A percentile compares a stretch with the other conserved stretches of the same genome.
These are phyloP conservation scores for Scophthalmus maximus DNA, from an alignment of 2,113 vertebrate genomes.

Conservation along the genomic window DNA sequence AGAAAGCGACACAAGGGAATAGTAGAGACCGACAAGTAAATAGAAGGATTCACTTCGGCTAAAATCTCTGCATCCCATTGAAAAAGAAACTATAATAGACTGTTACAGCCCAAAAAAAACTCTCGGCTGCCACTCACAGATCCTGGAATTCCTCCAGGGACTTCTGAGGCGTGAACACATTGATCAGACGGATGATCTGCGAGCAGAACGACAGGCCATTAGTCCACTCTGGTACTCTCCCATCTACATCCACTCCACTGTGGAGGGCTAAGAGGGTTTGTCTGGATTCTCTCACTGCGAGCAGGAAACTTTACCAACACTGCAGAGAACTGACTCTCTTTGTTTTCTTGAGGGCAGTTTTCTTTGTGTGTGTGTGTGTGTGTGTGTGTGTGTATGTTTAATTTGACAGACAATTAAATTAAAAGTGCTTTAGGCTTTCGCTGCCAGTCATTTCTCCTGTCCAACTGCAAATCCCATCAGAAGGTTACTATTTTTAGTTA, in stretches of 20 bases:
- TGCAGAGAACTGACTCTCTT: not conserved
- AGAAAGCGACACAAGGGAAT: not conserved
- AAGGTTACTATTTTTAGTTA: not conserved
- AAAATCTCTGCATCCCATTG: not conserved
- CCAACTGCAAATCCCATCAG: not conserved
- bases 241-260: constrained; percentile 46
- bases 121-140: constrained; percentile 88
- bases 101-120: constrained; percentile 7
- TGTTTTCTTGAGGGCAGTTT: not conserved
- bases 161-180: constrained; percentile 98
- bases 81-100: constrained; percentile 13
- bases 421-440: not conserved
- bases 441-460: not conserved
- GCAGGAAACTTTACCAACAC: constrained; percentile 15
- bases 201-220: constrained; percentile 73
- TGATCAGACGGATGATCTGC: constrained; percentile 97
- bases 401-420: constrained; percentile 11
- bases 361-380: not conserved
- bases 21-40: not conserved
- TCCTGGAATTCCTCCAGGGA: constrained; percentile 99
- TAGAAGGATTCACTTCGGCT: not conserved
- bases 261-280: constrained; percentile 10
- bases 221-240: constrained; percentile 55
- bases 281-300: constrained; percentile 12
- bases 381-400: too few species aligned